Base-by-base conservation (phyloP, 2,888 invertebrate species). In the Nesidiocoris tenuis region DNA sequence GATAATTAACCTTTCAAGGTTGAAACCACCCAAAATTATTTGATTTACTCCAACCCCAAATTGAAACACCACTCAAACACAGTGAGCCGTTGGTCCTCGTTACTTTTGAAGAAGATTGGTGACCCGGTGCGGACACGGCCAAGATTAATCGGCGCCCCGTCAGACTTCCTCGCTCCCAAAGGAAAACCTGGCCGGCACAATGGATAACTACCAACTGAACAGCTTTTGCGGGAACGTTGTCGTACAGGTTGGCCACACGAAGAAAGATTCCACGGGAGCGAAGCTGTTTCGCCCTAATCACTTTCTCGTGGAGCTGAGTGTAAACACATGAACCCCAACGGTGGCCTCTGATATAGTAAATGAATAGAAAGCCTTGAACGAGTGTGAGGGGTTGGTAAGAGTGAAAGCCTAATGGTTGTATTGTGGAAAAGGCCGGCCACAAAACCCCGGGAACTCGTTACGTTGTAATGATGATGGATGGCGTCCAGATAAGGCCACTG, bases 391-490 rank as follows among this genome's bases (percentile, higher is more conserved):
- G 61, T 57, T 61, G 23, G 64, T 64, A 19, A 19, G 18, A 21
- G 24, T 67, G 70, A 63, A 61, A 54, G 61, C 25, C 77, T 77
- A 77, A 77, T 77, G 77, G 77, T 76, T 77, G 76, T 77, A 77
- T 77, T 77, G 77, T 77, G 76, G 76, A 76, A 68, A 68, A 65
- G 64, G 59, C 61, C 63, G n/a, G 17, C 54, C 54, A 39, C 39
- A 39, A 39, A 39, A 39, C 39, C 39, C 70, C 72, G 17, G 61
- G 61, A 72, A 61, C 76, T 78, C 78, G 78, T 78, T 78, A 78
- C 75, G 75, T 61, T 72, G 78, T 78, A 78, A 78, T 78, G 78
- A 78, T 78, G 78, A 78, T 78, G 76, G 76, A 78, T 78, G 75
- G 76, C 61, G 74, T 25, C 63, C 67, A 70, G 78, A 77, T 78